Evolutionary conservation across 2,888 invertebrate genomes (phyloP).

Genomic region (Gari tellinella): DNA sequence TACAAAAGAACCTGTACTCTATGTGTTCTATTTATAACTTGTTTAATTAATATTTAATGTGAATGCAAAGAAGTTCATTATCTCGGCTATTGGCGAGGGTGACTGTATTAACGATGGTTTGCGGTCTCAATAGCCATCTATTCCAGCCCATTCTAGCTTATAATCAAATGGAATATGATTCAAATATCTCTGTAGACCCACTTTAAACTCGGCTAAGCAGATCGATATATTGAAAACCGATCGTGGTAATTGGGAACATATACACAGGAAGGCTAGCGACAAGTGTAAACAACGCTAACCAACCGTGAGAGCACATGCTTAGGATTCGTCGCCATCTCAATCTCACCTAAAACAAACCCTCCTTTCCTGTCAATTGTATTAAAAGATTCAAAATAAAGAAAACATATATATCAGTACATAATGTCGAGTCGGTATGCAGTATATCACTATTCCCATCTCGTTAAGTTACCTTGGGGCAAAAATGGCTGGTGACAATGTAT

Average conservation of each 20-base stretch:
- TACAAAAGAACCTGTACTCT: too few species aligned
- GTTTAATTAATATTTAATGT: too few species aligned
- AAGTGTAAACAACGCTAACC: constrained; percentile 45
- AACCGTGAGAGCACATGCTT: not conserved
- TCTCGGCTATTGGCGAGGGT: too few species aligned
- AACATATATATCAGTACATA: not conserved
- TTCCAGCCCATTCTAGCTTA: not conserved
- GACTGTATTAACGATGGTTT: too few species aligned
- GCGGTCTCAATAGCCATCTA: too few species aligned
- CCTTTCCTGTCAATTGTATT: not conserved
- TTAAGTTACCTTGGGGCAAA: constrained; percentile 53
- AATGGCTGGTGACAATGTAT: constrained; percentile 53
- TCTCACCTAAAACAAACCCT: not conserved
- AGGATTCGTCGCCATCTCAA: not conserved
- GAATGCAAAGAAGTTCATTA: too few species aligned
- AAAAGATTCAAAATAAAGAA: too few species aligned
- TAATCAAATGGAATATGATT: constrained; percentile 12
- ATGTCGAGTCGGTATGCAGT: constrained; percentile 30
- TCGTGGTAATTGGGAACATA: constrained; percentile 5
- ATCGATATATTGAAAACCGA: constrained; percentile 61
- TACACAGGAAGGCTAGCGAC: constrained; percentile 40
- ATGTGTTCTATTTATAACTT: too few species aligned
- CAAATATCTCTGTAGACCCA: constrained; percentile 9
- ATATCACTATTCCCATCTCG: constrained; percentile 57
- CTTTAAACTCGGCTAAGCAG: constrained; percentile 38